Percentiles rank a stretch among this genome's conserved stretches.
These are phyloP conservation scores for Paedocypris micromegethes DNA, from an alignment of 2,797 vertebrate genomes.

Conservation along the genomic window DNA sequence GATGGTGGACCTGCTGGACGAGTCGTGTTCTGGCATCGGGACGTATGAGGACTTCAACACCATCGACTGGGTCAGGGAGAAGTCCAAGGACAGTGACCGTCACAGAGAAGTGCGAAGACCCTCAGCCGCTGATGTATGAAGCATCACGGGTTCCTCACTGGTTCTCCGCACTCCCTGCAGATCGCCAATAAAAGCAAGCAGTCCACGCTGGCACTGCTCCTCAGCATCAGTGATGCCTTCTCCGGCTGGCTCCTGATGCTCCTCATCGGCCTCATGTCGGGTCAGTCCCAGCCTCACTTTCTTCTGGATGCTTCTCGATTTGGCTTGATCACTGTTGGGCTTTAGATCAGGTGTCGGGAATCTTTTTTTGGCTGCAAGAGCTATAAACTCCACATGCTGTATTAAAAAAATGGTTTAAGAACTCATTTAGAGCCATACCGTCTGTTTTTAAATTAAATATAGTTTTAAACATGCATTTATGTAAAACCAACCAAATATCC, in stretches of 20 bases:
- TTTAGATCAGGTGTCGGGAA: neutral
- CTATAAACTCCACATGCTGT: no score
- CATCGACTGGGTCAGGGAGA: constrained; percentile 96
- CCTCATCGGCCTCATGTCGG: constrained; percentile 87
- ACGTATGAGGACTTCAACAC: constrained; percentile 98
- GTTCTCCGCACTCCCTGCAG: constrained; percentile 55
- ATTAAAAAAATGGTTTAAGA: no score
- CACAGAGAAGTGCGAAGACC: constrained; percentile 82
- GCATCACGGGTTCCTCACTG: neutral
- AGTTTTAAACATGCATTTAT: no score
- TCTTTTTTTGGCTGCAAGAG: no score
- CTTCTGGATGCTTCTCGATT: constrained; percentile 10
- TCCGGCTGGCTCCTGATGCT: constrained; percentile 96
- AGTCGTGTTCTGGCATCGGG: constrained; percentile 81
- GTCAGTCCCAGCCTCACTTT: constrained; percentile 58
- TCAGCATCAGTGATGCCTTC: constrained; percentile 87
- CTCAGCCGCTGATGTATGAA: neutral
- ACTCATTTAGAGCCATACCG: no score
- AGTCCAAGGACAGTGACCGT: constrained; percentile 88
- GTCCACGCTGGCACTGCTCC: constrained; percentile 79
- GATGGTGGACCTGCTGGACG: constrained; percentile 85
- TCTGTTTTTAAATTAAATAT: no score
- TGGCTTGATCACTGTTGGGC: neutral
- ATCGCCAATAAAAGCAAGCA: constrained; percentile 87
- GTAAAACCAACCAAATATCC: no score